Base-by-base conservation (phyloP, 2,797 vertebrate species). In the Tenualosa ilisha region DNA sequence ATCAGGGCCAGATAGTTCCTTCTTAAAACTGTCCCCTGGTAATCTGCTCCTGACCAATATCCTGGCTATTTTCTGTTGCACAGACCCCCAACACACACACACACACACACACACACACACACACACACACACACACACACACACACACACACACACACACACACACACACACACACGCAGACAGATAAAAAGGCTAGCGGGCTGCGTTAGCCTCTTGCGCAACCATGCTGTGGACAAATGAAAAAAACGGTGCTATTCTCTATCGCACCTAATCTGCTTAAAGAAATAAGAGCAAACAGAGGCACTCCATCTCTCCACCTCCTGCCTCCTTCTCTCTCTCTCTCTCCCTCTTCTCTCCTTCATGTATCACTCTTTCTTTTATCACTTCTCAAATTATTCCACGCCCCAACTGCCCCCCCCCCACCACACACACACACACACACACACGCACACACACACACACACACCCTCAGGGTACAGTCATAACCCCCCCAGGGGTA, bases 191-290 rank as follows among this genome's bases (percentile, higher is more conserved):
- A 84, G 82, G 83, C 50, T 40, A 61, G 26, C 50, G 61, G 51
- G 24, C 8, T 87, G 92, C 92, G 94, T 95, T 95, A 94, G 95
- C 90, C 93, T 95, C 93, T 96, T 96, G 95, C 83, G 94, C 90
- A 94, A 94, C 91, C 91, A 93, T 93, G 93, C 90, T n/a, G 91
- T 94, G 92, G 93, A 94, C 95, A 96, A 96, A 96, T 95, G 94
- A 93, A 95, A 94, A 53, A 53, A 94, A 92, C 86, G 89, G 90
- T 90, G 89, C 89, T 91, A 88, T 87, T 90, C 88, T 92, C 91
- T 94, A 89, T 93, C 95, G 85, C 85, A 93, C 94, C 92, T 96
- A 97, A 97, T 98, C 96, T 96, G 95, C 95, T 97, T 97, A 96
- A 93, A 22, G 92, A 93, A 96, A 93, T 92, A 95, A 86, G 91